Evolutionary conservation across 2,888 invertebrate genomes (phyloP), one percentile per base, ranked within the genome.

Genomic region (Napeogenes inachia): DNA sequence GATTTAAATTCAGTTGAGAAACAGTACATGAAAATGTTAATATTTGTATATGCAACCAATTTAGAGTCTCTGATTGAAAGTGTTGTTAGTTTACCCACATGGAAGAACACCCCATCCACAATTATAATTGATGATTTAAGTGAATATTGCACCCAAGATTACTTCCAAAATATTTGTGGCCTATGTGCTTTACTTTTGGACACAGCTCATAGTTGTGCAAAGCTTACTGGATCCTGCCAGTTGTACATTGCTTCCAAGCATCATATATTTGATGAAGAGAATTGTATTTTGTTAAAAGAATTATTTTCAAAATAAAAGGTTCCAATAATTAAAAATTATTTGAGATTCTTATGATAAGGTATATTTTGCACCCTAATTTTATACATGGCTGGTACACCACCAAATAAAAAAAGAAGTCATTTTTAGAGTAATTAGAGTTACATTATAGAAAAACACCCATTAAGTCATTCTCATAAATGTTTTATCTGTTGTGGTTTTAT

Each of bases 21-120:
- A 65, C 80, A 85, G 70, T 88, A 83, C 59, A 82, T 89, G 80
- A 89, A 88, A 75, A 85, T 89, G 86, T 82, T 90, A 30, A 86
- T 81, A 70, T 89, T 90, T 72, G 68, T 90, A 12, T 89, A 90
- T 77, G 82, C 80, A 47, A 79, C 78, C 55, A 79, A 69, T 62
- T 66, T 84, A 56, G 76, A 83, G 57, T 75, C 81, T n/a, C 71
- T 89, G 5, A 67, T 87, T 64, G 87, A 87, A 70, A 82, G 80
- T 70, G 65, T 89, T 62, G 75, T 81, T 42, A 76, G 80, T 46
- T 71, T 90, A 64, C 80, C 85, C 2, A 74, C 80, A 56, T 89
- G 90, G 90, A 77, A 87, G 71, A 81, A 74, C 73, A 66, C 86
- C 6, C 90, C 90, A 13, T 73, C 76, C 59, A 80, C 84, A 59